Evolutionary conservation across 2,888 invertebrate genomes (phyloP).

Genomic region (Elegia similella): DNA sequence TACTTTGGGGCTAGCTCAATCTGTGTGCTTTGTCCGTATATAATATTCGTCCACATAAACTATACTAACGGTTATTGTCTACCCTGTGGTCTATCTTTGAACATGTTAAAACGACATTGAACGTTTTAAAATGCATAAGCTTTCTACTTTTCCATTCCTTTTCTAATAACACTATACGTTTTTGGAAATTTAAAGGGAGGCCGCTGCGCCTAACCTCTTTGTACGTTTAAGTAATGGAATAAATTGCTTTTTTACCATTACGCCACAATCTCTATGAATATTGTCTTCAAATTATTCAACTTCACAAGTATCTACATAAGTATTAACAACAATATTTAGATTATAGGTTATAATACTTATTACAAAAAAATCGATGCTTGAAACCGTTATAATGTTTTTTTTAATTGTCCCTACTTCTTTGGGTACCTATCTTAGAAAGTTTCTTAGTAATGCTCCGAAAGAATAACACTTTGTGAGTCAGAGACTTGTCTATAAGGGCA

Average conservation of each 20-base stretch:
- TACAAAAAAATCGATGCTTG: background rate
- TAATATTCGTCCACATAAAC: no score
- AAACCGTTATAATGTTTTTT: background rate
- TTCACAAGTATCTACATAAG: background rate
- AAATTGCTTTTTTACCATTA: background rate
- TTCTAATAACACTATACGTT: background rate
- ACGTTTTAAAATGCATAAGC: background rate
- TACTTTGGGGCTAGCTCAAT: no score
- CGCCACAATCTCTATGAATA: slow-evolving; percentile 8
- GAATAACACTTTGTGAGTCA: background rate
- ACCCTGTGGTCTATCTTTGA: no score
- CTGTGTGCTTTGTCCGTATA: no score
- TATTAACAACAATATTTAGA: background rate
- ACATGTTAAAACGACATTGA: background rate
- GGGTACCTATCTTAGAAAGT: slow-evolving; percentile 1
- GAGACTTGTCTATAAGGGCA: background rate
- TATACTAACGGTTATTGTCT: no score
- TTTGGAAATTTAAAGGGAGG: background rate
- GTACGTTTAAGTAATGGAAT: background rate
- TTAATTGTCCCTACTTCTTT: background rate
- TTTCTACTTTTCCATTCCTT: background rate
- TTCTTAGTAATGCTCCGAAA: background rate
- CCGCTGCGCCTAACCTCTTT: background rate
- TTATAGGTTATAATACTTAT: background rate
- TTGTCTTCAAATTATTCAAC: background rate